A percentile compares a stretch with the other conserved stretches of the same genome.
Evolutionary conservation across 2,888 invertebrate species (phyloP).

Genomic region (Cancer borealis): DNA sequence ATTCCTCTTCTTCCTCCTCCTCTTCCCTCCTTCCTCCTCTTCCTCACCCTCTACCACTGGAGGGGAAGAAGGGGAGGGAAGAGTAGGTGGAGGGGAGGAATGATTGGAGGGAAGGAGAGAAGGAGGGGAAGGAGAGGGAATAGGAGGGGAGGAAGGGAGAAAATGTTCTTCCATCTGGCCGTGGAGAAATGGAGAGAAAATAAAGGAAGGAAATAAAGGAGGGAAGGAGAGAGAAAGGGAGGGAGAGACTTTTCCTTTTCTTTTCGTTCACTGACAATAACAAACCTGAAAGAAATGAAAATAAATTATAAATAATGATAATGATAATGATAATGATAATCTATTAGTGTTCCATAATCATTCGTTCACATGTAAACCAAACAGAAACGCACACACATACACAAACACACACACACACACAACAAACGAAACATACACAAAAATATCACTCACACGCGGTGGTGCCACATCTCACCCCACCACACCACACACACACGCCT

Average conservation of each 20-base stretch:
- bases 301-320: background rate
- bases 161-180: no score
- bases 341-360: background rate
- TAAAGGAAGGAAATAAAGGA: no score
- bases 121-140: background rate
- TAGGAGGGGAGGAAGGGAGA: background rate
- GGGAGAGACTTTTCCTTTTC: background rate
- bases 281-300: background rate
- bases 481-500: background rate
- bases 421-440: background rate
- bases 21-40: background rate
- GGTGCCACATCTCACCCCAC: background rate
- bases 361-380: background rate
- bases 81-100: background rate
- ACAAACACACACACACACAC: background rate
- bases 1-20: background rate
- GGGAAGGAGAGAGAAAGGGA: background rate
- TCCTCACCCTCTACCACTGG: background rate
- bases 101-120: background rate
- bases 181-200: no score
- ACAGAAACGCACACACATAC: background rate
- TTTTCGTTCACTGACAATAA: background rate
- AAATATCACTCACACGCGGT: background rate
- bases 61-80: background rate
- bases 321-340: background rate